Base-by-base conservation (phyloP, 2,888 invertebrate genomes). In the Iphiclides podalirius region DNA sequence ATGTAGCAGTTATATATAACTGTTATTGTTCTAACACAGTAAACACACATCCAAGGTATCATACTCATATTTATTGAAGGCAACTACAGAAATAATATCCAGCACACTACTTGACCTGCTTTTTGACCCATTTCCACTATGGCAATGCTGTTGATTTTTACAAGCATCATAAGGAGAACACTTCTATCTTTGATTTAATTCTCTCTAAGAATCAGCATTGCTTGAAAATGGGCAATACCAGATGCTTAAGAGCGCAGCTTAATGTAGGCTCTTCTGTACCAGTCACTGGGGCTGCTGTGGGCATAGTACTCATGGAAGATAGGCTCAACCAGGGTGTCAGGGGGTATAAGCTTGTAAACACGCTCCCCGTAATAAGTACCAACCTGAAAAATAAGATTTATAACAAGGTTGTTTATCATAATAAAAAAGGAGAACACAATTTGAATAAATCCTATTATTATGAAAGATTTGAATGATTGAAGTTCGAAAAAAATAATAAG, bases 291-390 rank as follows among this genome's bases (percentile, higher is more conserved):
- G 40, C 88, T 77, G 7, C 90, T 62, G 72, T 96, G 95, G 1
- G 89, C 92, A 63, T 93, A 94, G 78, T 92, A 95, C 70, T 96
- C 96, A 40, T 90, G 85, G 72, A 91, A 89, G 41, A 76, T 80
- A 0, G 95, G 94, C 28, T 91, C 88, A 1, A 93, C 73, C 15
- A 93, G 90, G 1, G 89, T 86, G 60, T 94, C 93, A 43, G 91
- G 79, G 0, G 92, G 91, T 28, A 92, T 57, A 0, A 93, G 93
- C 64, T 94, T 92, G 88, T 90, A 98, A 8, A 98, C 82, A 15
- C 93, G 94, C 72, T 96, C 94, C 3, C 96, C 96, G 60, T 93
- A 96, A 79, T 92, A 95, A 1, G 95, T 98, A 38, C 98, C 98
- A 4, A 94, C 93, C 89, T 88, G 71, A 70, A 75, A 55, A 11